Evolutionary conservation across 2,113 vertebrate species (phyloP), one percentile per base, ranked within the genome.

Genomic region (Prinia subflava): DNA sequence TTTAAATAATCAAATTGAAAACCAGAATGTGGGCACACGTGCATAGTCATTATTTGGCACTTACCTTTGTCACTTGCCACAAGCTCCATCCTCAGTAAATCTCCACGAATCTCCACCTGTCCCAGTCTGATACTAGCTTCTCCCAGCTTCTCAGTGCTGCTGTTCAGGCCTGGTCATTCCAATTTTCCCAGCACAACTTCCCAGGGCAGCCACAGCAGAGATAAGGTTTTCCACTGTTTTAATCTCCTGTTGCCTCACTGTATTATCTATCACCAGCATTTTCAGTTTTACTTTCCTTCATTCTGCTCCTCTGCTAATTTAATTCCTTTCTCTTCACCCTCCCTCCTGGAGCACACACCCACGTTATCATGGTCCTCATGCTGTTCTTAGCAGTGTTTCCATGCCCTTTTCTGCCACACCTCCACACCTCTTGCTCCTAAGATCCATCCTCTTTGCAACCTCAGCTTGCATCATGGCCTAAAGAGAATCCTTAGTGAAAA

Each of bases 191-290:
- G 42, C 19, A 56, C 12, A 75, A 13, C 13, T 73, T 69, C 30
- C 11, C 19, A 73, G 31, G 28, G 1, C 3, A 68, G 24, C 5
- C 37, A 84, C 11, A 41, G 31, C 0, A 0, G 12, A 57, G 70
- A n/a, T 31, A 28, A 10, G 3, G 20, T 6, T 73, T 79, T 82
- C 20, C 19, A 46, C 13, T n/a, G 19, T 13, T 88, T 90, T 85
- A 44, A 25, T 47, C 27, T 68, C 47, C 19, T 16, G 28, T 52
- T 56, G 18, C 6, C 27, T 86, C 25, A 9, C 22, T 49, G 6
- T 28, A 59, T 67, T 14, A 20, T 27, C 27, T 47, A 3, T 63
- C 24, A 10, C 6, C n/a, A 6, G 3, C 11, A 4, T 44, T 82
- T 75, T 57, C 19, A 64, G n/a, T 52, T 42, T 92, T 52, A 47